A percentile compares a stretch with the other conserved stretches of the same genome.
phyloP scores from a whole-genome alignment of 2,888 invertebrate species.

The Ophion ellenae region DNA sequence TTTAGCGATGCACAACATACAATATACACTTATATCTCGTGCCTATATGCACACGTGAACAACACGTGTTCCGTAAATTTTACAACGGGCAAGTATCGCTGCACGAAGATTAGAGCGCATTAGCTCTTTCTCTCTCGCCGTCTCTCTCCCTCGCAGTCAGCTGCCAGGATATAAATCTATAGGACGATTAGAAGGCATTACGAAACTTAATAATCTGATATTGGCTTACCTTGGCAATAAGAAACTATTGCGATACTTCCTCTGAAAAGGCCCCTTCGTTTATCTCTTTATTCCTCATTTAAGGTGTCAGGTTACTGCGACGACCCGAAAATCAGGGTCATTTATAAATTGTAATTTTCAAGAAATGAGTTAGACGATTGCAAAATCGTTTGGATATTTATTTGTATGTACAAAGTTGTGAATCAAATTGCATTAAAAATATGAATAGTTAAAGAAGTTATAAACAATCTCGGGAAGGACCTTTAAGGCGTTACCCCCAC shows the following conservation, averaged over 20 bases:
- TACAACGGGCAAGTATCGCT: conserved; percentile 9
- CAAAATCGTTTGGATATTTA: too few species aligned
- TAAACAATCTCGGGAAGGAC: too few species aligned
- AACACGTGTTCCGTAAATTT: conserved; percentile 51
- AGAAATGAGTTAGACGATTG: too few species aligned
- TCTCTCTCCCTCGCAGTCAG: conserved; percentile 26
- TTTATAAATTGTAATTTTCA: too few species aligned
- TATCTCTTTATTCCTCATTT: conserved; percentile 5
- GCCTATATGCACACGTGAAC: conserved; percentile 42
- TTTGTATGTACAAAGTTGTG: too few species aligned
- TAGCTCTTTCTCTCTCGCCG: conserved; percentile 27
- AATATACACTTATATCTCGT: background rate
- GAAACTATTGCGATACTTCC: conserved; percentile 33
- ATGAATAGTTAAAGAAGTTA: too few species aligned
- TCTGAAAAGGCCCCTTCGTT: background rate
- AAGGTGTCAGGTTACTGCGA: too few species aligned
- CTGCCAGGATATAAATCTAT: conserved; percentile 61
- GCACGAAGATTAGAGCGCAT: conserved; percentile 59
- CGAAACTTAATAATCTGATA: conserved; percentile 60
- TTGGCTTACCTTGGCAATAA: conserved; percentile 50
- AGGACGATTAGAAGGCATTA: conserved; percentile 61
- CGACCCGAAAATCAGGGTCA: too few species aligned
- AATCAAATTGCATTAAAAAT: too few species aligned
- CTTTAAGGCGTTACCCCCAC: too few species aligned
- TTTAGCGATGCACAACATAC: conserved; percentile 1